A percentile compares a stretch with the other conserved stretches of the same genome.
Evolutionary conservation across 92 coral and sea anemone species (phyloP).

Genomic region (Zoanthus gigantus): DNA sequence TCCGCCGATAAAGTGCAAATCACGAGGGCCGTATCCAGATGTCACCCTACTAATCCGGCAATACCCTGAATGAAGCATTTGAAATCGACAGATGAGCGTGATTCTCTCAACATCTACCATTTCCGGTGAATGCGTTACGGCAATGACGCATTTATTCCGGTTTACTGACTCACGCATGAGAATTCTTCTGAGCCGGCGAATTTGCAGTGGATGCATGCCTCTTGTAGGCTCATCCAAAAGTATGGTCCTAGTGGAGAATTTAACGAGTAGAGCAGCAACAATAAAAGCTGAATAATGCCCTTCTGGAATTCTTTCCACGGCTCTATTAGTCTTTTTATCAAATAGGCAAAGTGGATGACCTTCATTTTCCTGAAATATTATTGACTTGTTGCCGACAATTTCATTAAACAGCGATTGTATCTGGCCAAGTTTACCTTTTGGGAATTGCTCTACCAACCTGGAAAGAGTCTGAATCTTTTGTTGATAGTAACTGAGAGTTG

Average conservation of each 20-base stretch:
- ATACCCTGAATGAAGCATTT: constrained; percentile 83
- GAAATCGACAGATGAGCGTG: constrained; percentile 87
- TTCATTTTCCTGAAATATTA: constrained; percentile 64
- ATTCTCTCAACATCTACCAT: constrained; percentile 87
- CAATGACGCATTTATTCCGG: constrained; percentile 81
- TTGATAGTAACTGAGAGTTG: constrained; percentile 76
- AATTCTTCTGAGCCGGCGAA: constrained; percentile 83
- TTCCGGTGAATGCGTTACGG: constrained; percentile 90
- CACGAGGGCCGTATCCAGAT: constrained; percentile 80
- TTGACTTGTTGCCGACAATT: constrained; percentile 79
- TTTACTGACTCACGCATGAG: constrained; percentile 86
- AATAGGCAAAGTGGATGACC: constrained; percentile 35
- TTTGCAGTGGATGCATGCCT: constrained; percentile 97
- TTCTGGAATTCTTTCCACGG: constrained; percentile 78
- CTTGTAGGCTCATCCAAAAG: constrained; percentile 90
- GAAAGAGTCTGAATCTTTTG: constrained; percentile 72
- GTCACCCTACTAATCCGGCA: constrained; percentile 84
- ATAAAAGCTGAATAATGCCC: constrained; percentile 89
- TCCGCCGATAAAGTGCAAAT: constrained; percentile 87
- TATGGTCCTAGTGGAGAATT: constrained; percentile 72
- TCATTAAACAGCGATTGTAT: constrained; percentile 79
- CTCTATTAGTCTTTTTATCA: constrained; percentile 61
- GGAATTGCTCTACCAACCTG: constrained; percentile 61
- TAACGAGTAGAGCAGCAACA: constrained; percentile 82
- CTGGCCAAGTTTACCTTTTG: constrained; percentile 58